Percentiles rank a stretch among this genome's conserved stretches.
These are phyloP conservation scores for Rotaria magnacalcarata DNA, from an alignment of 2,888 invertebrate genomes.

Conservation along the genomic window DNA sequence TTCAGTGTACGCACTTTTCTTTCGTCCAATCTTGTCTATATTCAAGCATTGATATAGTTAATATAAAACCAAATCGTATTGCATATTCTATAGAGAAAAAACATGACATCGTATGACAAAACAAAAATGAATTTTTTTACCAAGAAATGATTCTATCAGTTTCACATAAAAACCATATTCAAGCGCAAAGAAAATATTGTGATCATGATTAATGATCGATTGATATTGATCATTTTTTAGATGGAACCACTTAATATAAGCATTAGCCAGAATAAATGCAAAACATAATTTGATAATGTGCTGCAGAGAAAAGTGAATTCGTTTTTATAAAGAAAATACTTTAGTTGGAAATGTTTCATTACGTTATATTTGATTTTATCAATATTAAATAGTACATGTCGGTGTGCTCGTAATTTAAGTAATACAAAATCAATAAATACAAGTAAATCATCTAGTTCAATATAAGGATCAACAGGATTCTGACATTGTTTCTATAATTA, in stretches of 20 bases:
- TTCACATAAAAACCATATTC: constrained; percentile 45
- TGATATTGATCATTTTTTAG: constrained; percentile 45
- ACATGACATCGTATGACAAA: not conserved
- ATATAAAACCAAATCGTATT: not conserved
- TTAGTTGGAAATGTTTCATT: not conserved
- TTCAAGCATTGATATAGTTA: not conserved
- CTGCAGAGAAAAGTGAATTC: not conserved
- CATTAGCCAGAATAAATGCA: constrained; percentile 39
- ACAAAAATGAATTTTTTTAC: not conserved
- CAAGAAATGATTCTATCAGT: constrained; percentile 37
- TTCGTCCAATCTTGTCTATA: not conserved
- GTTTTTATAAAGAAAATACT: not conserved
- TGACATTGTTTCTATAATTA: constrained; percentile 37
- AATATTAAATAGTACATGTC: constrained; percentile 44
- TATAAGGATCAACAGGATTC: constrained; percentile 41
- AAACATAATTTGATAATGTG: constrained; percentile 38
- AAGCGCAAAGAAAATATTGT: constrained; percentile 42
- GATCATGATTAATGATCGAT: constrained; percentile 41
- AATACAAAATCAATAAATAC: constrained; percentile 43
- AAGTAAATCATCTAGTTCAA: constrained; percentile 42
- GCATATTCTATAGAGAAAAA: not conserved
- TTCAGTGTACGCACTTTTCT: not conserved
- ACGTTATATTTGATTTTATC: constrained; percentile 36
- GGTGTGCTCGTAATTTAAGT: constrained; percentile 43
- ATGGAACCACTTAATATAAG: constrained; percentile 44